These are phyloP conservation scores for Pseudomugil gertrudae DNA, from an alignment of 2,797 vertebrate genomes.

Conservation along the genomic window DNA sequence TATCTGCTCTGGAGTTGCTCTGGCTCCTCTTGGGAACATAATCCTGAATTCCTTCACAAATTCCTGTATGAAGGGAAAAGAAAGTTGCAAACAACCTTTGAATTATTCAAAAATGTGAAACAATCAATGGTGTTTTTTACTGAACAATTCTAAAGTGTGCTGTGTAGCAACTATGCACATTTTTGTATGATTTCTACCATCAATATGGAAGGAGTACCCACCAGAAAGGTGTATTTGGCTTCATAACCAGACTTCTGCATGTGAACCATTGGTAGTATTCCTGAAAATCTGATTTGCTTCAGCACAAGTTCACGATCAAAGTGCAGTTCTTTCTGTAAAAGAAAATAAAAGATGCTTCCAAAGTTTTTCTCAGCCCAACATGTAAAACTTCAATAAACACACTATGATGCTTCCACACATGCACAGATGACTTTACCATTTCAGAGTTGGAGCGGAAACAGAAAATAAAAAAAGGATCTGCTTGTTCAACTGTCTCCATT, in stretches of 20 bases:
- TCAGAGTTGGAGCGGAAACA: constrained; percentile 92
- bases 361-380: background rate
- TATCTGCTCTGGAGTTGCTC: constrained; percentile 83
- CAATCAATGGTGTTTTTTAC: background rate
- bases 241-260: constrained; percentile 92
- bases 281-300: constrained; percentile 89
- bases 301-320: constrained; percentile 91
- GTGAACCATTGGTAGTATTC: constrained; percentile 89
- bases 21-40: constrained; percentile 85
- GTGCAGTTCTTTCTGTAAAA: constrained; percentile 86
- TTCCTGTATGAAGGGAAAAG: constrained; percentile 79
- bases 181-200: background rate
- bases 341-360: constrained; percentile 17
- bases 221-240: constrained; percentile 93
- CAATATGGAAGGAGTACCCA: constrained; percentile 47
- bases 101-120: background rate
- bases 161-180: background rate
- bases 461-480: constrained; percentile 93
- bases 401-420: background rate
- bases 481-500: constrained; percentile 85
- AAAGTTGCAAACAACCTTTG: constrained; percentile 2
- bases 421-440: constrained; percentile 81
- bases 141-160: background rate
- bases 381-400: background rate
- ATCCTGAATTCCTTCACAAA: constrained; percentile 90